Percentiles rank a stretch among this genome's conserved stretches.
Evolutionary conservation across 2,888 invertebrate genomes (phyloP).

Genomic region (Macrosoma leucophasiata): DNA sequence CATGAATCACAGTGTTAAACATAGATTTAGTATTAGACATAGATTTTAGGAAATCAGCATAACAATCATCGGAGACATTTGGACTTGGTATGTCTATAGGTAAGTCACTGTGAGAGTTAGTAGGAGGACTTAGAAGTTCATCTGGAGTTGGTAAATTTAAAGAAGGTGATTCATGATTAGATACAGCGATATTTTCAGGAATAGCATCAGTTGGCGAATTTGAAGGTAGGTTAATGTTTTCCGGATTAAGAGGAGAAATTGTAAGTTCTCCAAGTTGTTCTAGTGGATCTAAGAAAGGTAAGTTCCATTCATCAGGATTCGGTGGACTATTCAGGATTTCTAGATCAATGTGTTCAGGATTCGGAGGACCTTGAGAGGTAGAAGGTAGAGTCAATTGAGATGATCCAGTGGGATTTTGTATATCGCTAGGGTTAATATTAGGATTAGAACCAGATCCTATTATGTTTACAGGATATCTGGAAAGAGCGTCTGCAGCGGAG

Average conservation of each 20-base stretch:
- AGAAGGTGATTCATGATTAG: too few relatives aligned
- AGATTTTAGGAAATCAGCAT: constrained; percentile 8
- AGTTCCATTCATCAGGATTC: constrained; percentile 1
- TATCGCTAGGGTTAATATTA: neutral
- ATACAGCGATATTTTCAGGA: neutral
- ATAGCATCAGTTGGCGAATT: neutral
- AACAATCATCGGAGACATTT: constrained; percentile 2
- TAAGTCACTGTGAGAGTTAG: neutral
- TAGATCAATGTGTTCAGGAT: neutral
- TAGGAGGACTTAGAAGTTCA: neutral
- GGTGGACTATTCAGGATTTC: neutral
- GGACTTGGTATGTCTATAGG: neutral
- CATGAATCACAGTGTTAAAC: constrained; percentile 3
- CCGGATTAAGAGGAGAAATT: neutral
- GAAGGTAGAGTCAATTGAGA: neutral
- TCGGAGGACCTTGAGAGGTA: neutral
- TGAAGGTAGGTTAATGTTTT: neutral
- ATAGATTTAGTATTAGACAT: neutral
- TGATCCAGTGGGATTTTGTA: neutral
- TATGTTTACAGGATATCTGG: constrained; percentile 1
- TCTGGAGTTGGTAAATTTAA: neutral
- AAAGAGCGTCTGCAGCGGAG: neutral
- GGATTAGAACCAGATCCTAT: neutral
- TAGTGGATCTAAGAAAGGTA: constrained; percentile 2
- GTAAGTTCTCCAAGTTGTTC: constrained; percentile 2